Percentiles rank a stretch among this genome's conserved stretches.
Conservation (phyloP, 2,888 invertebrate species). For the Cantharis rustica region DNA sequence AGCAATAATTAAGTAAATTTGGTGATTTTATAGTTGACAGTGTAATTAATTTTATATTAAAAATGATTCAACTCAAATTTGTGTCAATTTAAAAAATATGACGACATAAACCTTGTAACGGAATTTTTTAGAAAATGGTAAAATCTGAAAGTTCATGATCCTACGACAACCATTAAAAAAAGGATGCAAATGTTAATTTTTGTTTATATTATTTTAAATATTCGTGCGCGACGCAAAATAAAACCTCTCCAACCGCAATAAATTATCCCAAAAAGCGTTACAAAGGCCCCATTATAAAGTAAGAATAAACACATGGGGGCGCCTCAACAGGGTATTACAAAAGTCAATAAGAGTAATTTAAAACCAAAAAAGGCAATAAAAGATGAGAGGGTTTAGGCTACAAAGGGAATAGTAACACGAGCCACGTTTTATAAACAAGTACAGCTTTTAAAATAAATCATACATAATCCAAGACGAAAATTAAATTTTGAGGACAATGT, state of each 20-base stretch:
- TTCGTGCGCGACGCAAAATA: background rate
- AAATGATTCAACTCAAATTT: background rate
- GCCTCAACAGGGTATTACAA: background rate
- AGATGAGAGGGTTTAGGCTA: background rate
- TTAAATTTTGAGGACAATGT: background rate
- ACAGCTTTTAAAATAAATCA: background rate
- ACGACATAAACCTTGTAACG: background rate
- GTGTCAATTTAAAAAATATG: background rate
- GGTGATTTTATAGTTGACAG: background rate
- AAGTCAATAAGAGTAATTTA: conserved; percentile 1
- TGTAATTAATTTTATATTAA: background rate
- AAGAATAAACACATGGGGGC: background rate
- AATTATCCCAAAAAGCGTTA: background rate
- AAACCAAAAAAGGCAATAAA: background rate
- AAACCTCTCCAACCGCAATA: background rate
- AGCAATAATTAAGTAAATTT: background rate
- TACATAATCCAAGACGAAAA: background rate
- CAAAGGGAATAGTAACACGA: conserved; percentile 3
- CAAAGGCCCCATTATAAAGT: background rate
- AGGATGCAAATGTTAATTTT: background rate
- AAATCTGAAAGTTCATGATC: background rate
- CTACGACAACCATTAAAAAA: background rate
- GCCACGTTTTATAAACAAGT: background rate
- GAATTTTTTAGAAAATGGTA: background rate
- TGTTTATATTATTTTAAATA: background rate